A percentile compares a stretch with the other conserved stretches of the same genome.
Evolutionary conservation across 2,888 invertebrate species (phyloP).

Genomic region (Acrocyrtus sp.): DNA sequence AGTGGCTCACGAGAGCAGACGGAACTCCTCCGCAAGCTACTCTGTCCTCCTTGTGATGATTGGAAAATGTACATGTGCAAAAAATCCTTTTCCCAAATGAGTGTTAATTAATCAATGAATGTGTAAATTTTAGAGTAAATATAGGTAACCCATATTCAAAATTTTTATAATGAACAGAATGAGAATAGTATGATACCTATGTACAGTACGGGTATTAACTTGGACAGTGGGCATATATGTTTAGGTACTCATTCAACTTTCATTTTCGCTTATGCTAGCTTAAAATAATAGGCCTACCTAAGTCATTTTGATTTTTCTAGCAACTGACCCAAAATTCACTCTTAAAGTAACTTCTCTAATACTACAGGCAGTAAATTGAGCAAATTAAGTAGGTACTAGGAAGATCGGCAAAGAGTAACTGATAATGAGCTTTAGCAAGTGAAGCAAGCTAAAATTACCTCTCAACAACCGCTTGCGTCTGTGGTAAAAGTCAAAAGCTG

Average conservation of each 20-base stretch:
- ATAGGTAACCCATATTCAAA: background rate
- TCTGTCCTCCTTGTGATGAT: background rate
- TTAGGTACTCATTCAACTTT: background rate
- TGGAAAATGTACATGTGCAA: background rate
- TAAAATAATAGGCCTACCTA: no score
- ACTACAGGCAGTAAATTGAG: background rate
- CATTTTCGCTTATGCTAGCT: background rate
- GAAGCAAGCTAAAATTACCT: no score
- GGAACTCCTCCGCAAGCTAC: background rate
- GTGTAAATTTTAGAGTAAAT: background rate
- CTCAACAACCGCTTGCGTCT: background rate
- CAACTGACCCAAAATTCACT: background rate
- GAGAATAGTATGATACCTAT: background rate
- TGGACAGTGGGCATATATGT: no score
- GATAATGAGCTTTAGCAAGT: no score
- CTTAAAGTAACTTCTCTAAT: no score
- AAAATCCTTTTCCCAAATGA: background rate
- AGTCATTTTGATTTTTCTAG: background rate
- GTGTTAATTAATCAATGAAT: background rate
- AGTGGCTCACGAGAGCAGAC: conserved; percentile 1
- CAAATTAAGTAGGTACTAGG: background rate
- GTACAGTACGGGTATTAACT: background rate
- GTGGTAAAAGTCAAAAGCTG: background rate
- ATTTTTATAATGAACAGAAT: background rate
- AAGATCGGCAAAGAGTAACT: background rate